Base-by-base conservation (phyloP, 2,888 invertebrate species). In the Xestoiulus laeticollis region DNA sequence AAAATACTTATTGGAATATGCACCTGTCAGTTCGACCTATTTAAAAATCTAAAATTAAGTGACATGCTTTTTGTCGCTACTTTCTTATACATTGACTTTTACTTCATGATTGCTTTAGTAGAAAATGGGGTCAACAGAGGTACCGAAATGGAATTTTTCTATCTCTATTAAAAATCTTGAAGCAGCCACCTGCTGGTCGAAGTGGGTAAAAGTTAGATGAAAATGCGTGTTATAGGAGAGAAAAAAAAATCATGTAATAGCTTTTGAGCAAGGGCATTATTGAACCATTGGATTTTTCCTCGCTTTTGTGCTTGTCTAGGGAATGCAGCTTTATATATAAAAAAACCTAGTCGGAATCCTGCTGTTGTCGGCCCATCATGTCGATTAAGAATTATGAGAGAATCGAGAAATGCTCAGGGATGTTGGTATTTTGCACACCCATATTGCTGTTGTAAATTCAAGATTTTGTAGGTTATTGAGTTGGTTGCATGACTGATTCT, bases 101-200 rank as follows among this genome's bases (percentile, higher is more conserved):
- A 68, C 2, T n/a, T 68, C 12, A 68, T 8, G 68, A 68, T 68
- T 26, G 68, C 68, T 5, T 26, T 26, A 4, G 26, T n/a, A 68
- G 59, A 26, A 68, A 68, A 68, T 68, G 26, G 26, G 68, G 68
- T 68, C 68, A 68, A 68, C 26, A n/a, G 22, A 10, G 26, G 26
- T 8, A 12, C 26, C 26, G 68, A 68, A 68, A 68, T 68, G 68
- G 68, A 68, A 68, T 68, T 68, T 68, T 68, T 68, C 68, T 68
- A 68, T 68, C 68, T 68, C 68, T 68, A 68, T 68, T 68, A 68
- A 68, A 68, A 68, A 68, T 68, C 68, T 68, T 68, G 68, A 10
- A 68, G 22, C 68, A 68, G 68, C 68, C 68, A 68, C 68, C 68
- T 68, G 68, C 68, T 68, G 68, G 68, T 68, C 68, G 1, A 68